Evolutionary conservation across 1,140 invertebrate species (phyloP).

Genomic region (Drosophila kohkoa): DNA sequence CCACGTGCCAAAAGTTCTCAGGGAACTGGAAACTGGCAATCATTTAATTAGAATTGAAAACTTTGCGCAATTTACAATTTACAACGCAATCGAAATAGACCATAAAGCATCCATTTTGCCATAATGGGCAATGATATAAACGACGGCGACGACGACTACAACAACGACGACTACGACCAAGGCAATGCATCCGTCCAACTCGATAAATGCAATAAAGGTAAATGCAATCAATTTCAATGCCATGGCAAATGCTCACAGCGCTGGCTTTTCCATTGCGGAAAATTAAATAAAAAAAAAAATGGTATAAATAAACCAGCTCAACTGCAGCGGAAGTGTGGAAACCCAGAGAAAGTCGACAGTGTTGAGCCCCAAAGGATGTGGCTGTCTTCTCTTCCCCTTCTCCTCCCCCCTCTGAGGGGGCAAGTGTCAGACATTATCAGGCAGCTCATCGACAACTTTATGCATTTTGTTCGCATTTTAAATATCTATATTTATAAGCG

Average conservation of each 20-base stretch:
- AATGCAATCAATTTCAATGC: conserved; percentile 81
- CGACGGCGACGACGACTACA: too few species aligned
- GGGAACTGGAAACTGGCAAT: conserved; percentile 9
- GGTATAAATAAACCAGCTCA: conserved; percentile 7
- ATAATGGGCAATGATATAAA: conserved; percentile 32
- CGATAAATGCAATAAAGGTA: conserved; percentile 75
- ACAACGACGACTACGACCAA: not conserved
- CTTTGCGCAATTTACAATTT: conserved; percentile 1
- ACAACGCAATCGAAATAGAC: not conserved
- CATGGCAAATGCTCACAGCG: conserved; percentile 41
- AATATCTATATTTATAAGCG: conserved; percentile 22
- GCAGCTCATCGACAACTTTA: conserved; percentile 13
- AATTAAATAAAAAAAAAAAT: conserved; percentile 68
- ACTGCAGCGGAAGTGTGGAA: conserved; percentile 47
- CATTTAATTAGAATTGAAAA: conserved; percentile 26
- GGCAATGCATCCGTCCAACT: conserved; percentile 21
- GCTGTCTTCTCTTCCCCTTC: not conserved
- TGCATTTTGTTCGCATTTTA: conserved; percentile 8
- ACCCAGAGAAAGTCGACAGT: conserved; percentile 6
- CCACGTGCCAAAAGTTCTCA: conserved; percentile 20
- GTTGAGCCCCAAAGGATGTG: conserved; percentile 16
- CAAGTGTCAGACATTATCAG: conserved; percentile 1
- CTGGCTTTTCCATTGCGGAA: conserved; percentile 52
- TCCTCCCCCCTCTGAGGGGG: too few species aligned
- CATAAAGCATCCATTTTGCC: conserved; percentile 10